Evolutionary conservation across 2,797 vertebrate genomes (phyloP), one percentile per base, ranked within the genome.

Genomic region (Danionella dracula): DNA sequence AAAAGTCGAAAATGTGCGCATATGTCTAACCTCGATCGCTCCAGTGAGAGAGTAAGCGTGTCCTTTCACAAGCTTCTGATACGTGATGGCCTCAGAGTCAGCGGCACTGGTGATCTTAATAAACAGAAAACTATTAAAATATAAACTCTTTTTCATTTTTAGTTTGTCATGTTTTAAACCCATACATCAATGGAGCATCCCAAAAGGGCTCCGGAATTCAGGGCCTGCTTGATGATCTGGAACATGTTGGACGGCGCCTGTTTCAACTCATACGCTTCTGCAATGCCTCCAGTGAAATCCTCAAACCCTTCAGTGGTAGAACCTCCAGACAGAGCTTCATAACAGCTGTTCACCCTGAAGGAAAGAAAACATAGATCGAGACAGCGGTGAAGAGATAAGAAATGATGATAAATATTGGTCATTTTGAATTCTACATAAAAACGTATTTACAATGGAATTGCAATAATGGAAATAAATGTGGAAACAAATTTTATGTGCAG

Each of bases 211-310:
- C 93, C 91, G 0, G 84, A 76, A 0, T 71, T 77, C 64, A 96
- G 73, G 16, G 92, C 93, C 73, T 87, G 93, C 80, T 58, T 66
- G 41, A 97, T 87, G 49, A 93, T 90, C 19, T 88, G 78, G 60
- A 90, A 96, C 21, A 98, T 82, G 2, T 87, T 77, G 0, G 81
- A 32, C 0, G 91, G 92, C 12, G 92, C 86, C 6, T 79, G 85
- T 51, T 51, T 63, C 51, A 96, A 75, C 15, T 83, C 72, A 9
- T 90, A 96, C 1, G 72, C 86, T 79, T 98, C 96, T 0, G 90
- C 86, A 19, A 97, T 94, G 21, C 94, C 94, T 4, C 94, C 95
- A 0, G 93, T 97, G 81, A 96, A 97, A 76, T 96, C 93, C 76
- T 95, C 93, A 82, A 97, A 95, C 1, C 91, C 95, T 63, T 95